Base-by-base conservation (phyloP, 2,113 vertebrate genomes). In the Ctenodactylus gundi region DNA sequence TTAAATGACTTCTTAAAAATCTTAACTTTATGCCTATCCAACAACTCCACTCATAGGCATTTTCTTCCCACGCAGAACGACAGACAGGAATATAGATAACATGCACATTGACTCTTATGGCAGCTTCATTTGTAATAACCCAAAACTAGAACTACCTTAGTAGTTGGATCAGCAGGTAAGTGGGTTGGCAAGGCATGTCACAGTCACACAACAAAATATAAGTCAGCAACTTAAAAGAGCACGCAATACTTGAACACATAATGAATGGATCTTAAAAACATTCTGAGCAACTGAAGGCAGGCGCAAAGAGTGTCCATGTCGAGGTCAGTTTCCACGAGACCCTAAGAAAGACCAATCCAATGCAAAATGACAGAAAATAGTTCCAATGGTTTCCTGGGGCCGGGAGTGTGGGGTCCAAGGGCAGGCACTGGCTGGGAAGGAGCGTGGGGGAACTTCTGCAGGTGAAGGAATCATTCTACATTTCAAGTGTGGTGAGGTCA, bases 311-410 rank as follows among this genome's bases (percentile, higher is more conserved):
- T n/a, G 12, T 39, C 55, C 51, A n/a, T 39, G 18, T 57, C n/a
- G 6, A 1, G 68, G 62, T 31, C 36, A 6, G 44, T 31, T 58
- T 65, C 46, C 4, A n/a, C 14, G n/a, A 80, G 86, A 84, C 51
- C 75, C 46, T 51, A 83, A 34, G 76, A 84, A 94, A 93, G 67
- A 86, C n/a, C 36, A 68, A 76, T 77, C 41, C 49, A 51, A 91
- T 44, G 44, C 36, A 34, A 4, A 46, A 76, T 23, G 60, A 80
- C 76, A 87, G 60, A 68, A 89, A 90, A 53, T 34, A 57, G 21
- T 20, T 44, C n/a, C 34, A 18, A 27, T 34, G 57, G 25, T 60
- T 51, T 88, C 70, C 53, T 84, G 44, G n/a, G 68, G 29, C 36
- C 70, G 78, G 39, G 9, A 77, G 57, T 49, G 57, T 49, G 12